Conservation (phyloP, 1,140 invertebrate species). For the Globodera ellingtonae region DNA sequence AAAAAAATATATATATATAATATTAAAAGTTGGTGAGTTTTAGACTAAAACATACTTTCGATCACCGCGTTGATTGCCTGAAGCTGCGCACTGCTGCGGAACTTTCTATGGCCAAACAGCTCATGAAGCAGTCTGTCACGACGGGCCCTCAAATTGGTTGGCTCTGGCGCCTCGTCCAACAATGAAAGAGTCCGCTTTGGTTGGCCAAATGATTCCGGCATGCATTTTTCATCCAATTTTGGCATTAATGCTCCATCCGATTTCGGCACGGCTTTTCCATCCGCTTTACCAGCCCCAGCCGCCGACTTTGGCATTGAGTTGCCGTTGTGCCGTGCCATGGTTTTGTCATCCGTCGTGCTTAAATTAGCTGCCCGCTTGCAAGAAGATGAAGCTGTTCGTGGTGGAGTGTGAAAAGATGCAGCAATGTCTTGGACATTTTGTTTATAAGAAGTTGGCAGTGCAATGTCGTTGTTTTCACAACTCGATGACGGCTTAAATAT, state of each 20-base stretch:
- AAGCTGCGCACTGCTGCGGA: constrained; percentile 34
- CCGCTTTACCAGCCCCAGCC: too few species aligned
- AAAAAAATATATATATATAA: constrained; percentile 6
- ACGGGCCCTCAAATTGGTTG: not conserved
- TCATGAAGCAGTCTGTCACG: constrained; percentile 27
- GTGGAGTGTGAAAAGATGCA: too few species aligned
- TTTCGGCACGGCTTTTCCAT: constrained; percentile 7
- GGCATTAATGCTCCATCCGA: not conserved
- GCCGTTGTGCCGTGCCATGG: too few species aligned
- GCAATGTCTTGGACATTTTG: not conserved
- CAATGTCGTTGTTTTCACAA: not conserved
- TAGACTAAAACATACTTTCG: constrained; percentile 21
- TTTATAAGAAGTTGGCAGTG: not conserved
- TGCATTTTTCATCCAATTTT: too few species aligned
- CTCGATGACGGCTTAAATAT: not conserved
- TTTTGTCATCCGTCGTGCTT: too few species aligned
- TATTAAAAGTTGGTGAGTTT: constrained; percentile 16
- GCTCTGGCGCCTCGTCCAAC: not conserved
- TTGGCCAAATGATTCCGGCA: not conserved
- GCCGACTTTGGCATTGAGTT: too few species aligned
- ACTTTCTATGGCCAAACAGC: constrained; percentile 39
- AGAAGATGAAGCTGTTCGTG: too few species aligned
- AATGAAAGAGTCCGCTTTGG: not conserved
- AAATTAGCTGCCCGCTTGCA: too few species aligned
- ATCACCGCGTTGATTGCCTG: constrained; percentile 32